These are phyloP conservation scores for Pseudococcus longispinus DNA, from an alignment of 2,888 invertebrate genomes.

Conservation along the genomic window DNA sequence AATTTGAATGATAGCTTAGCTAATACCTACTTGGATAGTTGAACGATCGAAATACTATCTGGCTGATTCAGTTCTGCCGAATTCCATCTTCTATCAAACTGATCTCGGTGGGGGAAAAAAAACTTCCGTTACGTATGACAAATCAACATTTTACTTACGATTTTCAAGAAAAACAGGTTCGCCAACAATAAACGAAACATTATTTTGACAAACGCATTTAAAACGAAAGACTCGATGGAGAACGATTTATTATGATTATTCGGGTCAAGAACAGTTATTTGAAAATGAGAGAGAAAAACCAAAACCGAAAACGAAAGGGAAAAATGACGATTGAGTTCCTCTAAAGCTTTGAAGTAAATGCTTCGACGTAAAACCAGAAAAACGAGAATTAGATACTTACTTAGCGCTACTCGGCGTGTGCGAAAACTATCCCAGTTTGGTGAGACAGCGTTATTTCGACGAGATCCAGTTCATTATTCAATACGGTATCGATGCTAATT, in stretches of 20 bases:
- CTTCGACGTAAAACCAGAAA: background rate
- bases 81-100: background rate
- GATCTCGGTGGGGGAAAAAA: background rate
- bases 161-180: slow-evolving; percentile 42
- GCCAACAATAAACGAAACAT: slow-evolving; percentile 4
- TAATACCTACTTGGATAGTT: background rate
- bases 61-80: background rate
- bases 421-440: background rate
- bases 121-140: slow-evolving; percentile 32
- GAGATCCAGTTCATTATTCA: slow-evolving; percentile 13
- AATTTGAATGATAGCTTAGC: no score
- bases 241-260: slow-evolving; percentile 32
- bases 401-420: background rate
- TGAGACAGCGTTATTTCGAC: background rate
- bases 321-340: slow-evolving; percentile 6
- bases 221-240: background rate
- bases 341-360: background rate
- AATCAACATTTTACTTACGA: background rate
- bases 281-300: slow-evolving; percentile 34
- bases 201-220: background rate
- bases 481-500: background rate
- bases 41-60: no score
- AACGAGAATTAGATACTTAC: background rate
- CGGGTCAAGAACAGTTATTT: slow-evolving; percentile 40
- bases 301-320: background rate